These are phyloP conservation scores for Gallinago nigripennis DNA, from an alignment of 2,797 vertebrate species.

Conservation along the genomic window DNA sequence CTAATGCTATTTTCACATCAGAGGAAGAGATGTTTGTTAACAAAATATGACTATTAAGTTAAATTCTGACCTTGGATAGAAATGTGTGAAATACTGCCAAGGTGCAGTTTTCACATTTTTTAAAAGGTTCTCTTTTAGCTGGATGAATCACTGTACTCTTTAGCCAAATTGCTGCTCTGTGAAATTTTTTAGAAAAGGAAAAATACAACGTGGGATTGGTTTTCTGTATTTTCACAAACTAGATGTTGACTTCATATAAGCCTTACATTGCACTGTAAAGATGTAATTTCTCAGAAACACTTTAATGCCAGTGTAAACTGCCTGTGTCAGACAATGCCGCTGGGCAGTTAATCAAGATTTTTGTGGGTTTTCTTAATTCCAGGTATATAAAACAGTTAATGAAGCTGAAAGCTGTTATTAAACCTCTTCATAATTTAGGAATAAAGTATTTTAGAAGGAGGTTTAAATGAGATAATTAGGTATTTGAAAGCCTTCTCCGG, in stretches of 20 bases:
- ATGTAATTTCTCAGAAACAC: neutral
- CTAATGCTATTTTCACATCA: neutral
- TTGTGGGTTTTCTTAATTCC: neutral
- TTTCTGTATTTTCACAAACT: neutral
- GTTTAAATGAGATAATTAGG: constrained; percentile 55
- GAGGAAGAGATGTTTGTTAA: neutral
- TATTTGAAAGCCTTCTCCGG: neutral
- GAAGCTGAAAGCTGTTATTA: constrained; percentile 62
- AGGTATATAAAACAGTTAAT: constrained; percentile 36
- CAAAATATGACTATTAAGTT: neutral
- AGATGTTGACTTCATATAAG: neutral
- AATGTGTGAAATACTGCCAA: neutral
- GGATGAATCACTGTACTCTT: neutral
- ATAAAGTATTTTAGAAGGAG: constrained; percentile 8
- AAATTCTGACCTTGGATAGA: neutral
- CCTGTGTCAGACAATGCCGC: neutral
- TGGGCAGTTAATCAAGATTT: neutral
- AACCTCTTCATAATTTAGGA: constrained; percentile 57
- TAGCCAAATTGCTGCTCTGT: neutral
- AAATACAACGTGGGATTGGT: fast-evolving
- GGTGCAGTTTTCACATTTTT: neutral
- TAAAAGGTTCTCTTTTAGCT: neutral
- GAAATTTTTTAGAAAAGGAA: neutral
- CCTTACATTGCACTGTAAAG: neutral
- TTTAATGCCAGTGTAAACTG: neutral